Percentiles rank a stretch among this genome's conserved stretches.
Evolutionary conservation across 2,113 vertebrate genomes (phyloP).

Genomic region (Rhabdomys dilectus): DNA sequence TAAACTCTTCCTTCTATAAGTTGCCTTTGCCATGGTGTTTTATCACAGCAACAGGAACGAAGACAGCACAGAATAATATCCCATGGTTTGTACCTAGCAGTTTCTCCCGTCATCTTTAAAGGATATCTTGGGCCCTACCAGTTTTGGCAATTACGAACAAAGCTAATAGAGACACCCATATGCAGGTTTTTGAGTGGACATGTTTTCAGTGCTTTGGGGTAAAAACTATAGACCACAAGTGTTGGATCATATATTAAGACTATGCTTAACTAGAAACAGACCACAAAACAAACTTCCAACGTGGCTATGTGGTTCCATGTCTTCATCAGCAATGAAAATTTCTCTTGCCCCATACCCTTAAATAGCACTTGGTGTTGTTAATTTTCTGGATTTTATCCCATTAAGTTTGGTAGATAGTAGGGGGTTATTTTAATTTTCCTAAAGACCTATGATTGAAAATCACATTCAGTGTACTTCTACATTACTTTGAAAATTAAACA

Average conservation of each 20-base stretch:
- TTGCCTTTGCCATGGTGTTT: background rate
- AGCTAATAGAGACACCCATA: background rate
- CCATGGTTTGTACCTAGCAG: background rate
- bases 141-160: slow-evolving; percentile 16
- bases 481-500: background rate
- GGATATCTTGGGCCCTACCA: background rate
- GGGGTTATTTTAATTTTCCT: background rate
- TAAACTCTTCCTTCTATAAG: background rate
- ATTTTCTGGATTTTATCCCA: background rate
- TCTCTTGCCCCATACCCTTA: background rate
- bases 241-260: background rate
- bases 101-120: background rate
- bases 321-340: background rate
- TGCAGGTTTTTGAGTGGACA: background rate
- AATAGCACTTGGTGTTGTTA: background rate
- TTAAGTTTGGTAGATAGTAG: background rate
- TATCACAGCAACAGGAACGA: background rate
- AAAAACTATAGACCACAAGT: background rate
- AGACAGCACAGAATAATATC: background rate
- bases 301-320: background rate
- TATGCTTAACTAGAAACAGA: background rate
- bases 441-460: background rate
- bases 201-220: background rate
- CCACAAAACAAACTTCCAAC: background rate
- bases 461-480: no score